Conservation (phyloP, 2,797 vertebrate genomes). For the Naso thynnoides region DNA sequence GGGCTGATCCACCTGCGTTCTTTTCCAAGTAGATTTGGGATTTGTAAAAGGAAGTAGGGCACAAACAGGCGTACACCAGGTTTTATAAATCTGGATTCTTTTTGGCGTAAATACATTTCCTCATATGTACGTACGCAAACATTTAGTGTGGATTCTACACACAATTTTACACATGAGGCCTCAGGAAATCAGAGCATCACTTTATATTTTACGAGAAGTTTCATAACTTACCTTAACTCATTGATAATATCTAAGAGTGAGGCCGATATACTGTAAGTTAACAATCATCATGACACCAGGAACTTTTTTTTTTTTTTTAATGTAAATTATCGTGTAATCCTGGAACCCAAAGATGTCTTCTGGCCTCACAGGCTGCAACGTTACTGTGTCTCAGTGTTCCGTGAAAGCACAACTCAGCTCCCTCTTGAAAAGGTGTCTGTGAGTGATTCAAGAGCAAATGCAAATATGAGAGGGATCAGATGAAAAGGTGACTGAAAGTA, state of each 20-base stretch:
- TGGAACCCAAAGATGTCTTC: not conserved
- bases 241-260: not conserved
- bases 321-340: not conserved
- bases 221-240: not conserved
- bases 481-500: constrained; percentile 34
- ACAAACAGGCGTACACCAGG: too few species aligned
- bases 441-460: constrained; percentile 14
- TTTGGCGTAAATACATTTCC: too few species aligned
- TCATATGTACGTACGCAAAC: too few species aligned
- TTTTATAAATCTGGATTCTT: too few species aligned
- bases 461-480: constrained; percentile 14
- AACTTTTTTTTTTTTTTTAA: too few species aligned
- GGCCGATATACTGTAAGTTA: not conserved
- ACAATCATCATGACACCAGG: too few species aligned
- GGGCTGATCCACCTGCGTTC: too few species aligned
- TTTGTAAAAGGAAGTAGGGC: too few species aligned
- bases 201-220: not conserved
- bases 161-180: too few species aligned
- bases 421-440: constrained; percentile 3
- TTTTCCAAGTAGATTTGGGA: too few species aligned
- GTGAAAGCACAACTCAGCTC: not conserved
- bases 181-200: constrained; percentile 11
- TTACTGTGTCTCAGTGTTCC: not conserved
- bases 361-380: not conserved
- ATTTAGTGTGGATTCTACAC: too few species aligned